A percentile compares a stretch with the other conserved stretches of the same genome.
These are phyloP conservation scores for Ochropacha duplaris DNA, from an alignment of 2,888 invertebrate species.

Conservation along the genomic window DNA sequence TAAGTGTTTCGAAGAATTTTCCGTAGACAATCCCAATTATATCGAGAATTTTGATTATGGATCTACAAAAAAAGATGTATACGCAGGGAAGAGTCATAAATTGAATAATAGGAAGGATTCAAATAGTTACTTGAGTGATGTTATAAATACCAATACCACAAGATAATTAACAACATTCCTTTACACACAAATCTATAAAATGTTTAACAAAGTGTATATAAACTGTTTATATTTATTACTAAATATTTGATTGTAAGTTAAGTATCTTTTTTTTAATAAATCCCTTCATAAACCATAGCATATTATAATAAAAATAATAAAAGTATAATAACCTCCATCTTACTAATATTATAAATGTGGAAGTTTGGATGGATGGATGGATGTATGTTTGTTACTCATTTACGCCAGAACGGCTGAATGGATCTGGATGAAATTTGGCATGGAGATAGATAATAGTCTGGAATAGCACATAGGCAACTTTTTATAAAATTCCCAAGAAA, in stretches of 20 bases:
- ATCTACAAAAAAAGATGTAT: conserved; percentile 9
- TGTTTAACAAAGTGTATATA: too few species aligned
- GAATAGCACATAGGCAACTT: too few species aligned
- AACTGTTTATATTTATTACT: not conserved
- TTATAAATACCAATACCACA: conserved; percentile 41
- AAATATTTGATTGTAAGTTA: not conserved
- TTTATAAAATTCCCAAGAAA: too few species aligned
- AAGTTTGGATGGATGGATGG: too few species aligned
- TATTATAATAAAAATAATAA: not conserved
- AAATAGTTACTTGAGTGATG: conserved; percentile 26
- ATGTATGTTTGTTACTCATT: too few species aligned
- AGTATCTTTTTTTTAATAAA: not conserved
- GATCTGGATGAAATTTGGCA: too few species aligned
- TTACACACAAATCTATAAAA: not conserved
- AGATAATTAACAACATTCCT: conserved; percentile 19
- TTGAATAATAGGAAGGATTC: conserved; percentile 11
- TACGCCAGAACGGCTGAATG: too few species aligned
- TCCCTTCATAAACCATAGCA: not conserved
- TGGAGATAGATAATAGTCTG: too few species aligned
- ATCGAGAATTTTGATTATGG: conserved; percentile 10
- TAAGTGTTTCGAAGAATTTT: conserved; percentile 62
- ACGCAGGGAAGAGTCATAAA: conserved; percentile 11
- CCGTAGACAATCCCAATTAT: conserved; percentile 44
- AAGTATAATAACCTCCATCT: too few species aligned
- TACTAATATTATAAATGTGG: too few species aligned